These are phyloP conservation scores for Sciaenops ocellatus DNA, from an alignment of 2,797 vertebrate genomes.

Conservation along the genomic window DNA sequence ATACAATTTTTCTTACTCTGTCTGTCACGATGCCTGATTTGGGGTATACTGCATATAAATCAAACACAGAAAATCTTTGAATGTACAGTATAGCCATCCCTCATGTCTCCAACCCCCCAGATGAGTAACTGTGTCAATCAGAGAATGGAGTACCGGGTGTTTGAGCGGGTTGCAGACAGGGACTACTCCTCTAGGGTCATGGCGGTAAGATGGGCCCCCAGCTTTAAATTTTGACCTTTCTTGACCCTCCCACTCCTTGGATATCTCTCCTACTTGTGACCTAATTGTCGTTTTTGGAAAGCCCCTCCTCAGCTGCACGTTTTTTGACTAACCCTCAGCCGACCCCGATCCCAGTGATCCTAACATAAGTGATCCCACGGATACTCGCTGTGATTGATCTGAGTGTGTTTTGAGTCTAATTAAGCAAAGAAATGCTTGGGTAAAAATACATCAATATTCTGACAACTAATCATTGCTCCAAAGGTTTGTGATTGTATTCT, in stretches of 20 bases:
- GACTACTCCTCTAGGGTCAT: constrained; percentile 86
- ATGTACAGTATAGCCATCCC: constrained; percentile 61
- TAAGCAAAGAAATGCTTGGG: constrained; percentile 32
- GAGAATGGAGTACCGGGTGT: constrained; percentile 90
- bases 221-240: constrained; percentile 68
- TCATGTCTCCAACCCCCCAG: constrained; percentile 87
- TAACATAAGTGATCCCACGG: constrained; percentile 65
- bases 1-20: not conserved
- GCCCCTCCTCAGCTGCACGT: constrained; percentile 71
- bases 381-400: constrained; percentile 56
- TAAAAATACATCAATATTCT: constrained; percentile 29
- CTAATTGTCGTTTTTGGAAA: constrained; percentile 62
- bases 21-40: constrained; percentile 27
- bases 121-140: constrained; percentile 91
- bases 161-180: constrained; percentile 88
- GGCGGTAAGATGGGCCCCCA: constrained; percentile 87
- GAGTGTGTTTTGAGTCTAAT: constrained; percentile 55
- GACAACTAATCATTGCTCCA: constrained; percentile 51
- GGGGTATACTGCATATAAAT: constrained; percentile 31
- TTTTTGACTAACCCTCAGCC: constrained; percentile 67
- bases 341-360: constrained; percentile 66
- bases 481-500: constrained; percentile 59
- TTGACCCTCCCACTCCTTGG: constrained; percentile 60
- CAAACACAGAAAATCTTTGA: constrained; percentile 48
- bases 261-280: constrained; percentile 67